A percentile compares a stretch with the other conserved stretches of the same genome.
phyloP scores from a whole-genome alignment of 2,797 vertebrate species.

The Sebastes goodei region DNA sequence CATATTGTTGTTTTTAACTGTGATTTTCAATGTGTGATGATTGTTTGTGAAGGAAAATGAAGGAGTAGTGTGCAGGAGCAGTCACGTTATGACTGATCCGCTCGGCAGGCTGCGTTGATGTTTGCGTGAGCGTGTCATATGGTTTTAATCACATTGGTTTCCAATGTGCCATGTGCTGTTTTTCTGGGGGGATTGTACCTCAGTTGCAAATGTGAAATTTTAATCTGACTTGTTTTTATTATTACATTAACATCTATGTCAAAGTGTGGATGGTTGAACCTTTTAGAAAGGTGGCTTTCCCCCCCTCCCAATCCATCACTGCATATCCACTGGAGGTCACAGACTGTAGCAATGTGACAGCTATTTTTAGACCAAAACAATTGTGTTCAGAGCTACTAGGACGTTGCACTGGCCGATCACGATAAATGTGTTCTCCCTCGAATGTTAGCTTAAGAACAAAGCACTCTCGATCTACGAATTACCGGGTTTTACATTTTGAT shows the following conservation, averaged over 20 bases:
- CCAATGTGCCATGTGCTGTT: constrained; percentile 67
- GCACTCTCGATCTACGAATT: constrained; percentile 57
- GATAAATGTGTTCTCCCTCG: constrained; percentile 48
- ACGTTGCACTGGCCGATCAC: constrained; percentile 75
- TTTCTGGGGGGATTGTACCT: constrained; percentile 35
- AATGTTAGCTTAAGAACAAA: constrained; percentile 70
- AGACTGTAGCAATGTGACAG: constrained; percentile 71
- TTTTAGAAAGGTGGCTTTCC: constrained; percentile 45
- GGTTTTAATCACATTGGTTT: constrained; percentile 67
- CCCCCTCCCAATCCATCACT: constrained; percentile 37
- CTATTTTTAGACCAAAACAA: constrained; percentile 69
- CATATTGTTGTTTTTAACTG: constrained; percentile 71
- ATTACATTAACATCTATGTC: constrained; percentile 71
- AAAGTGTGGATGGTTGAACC: constrained; percentile 51
- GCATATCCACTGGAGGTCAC: constrained; percentile 74
- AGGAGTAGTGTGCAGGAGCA: constrained; percentile 63
- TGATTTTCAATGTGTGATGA: constrained; percentile 67
- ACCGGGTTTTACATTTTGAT: constrained; percentile 67
- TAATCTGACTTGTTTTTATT: constrained; percentile 62
- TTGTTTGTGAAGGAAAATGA: constrained; percentile 71
- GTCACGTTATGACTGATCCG: constrained; percentile 37
- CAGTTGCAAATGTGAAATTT: constrained; percentile 77
- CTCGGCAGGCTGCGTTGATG: constrained; percentile 52
- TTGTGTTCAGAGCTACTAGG: constrained; percentile 61
- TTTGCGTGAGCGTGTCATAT: constrained; percentile 48